phyloP scores from a whole-genome alignment of 2,888 invertebrate species.

The Synergus itoensis region DNA sequence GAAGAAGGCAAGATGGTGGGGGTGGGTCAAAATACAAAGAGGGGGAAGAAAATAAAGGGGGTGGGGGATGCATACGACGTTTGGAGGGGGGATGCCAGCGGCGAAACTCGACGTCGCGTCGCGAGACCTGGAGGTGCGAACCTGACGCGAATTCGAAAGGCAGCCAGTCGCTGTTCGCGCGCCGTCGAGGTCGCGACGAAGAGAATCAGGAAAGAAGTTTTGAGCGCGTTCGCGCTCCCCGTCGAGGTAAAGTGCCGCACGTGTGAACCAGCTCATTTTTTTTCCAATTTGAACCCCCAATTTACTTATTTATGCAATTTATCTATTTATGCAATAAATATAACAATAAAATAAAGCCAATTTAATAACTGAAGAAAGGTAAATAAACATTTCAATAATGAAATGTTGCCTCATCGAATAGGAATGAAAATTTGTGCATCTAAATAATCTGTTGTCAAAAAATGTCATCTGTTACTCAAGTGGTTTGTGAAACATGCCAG shows the following conservation, averaged over 20 bases:
- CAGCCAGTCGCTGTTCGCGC: slow-evolving; percentile 75
- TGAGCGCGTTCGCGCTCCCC: slow-evolving; percentile 24
- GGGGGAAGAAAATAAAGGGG: slow-evolving; percentile 39
- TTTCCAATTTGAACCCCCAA: not conserved
- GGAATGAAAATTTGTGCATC: not conserved
- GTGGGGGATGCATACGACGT: slow-evolving; percentile 52
- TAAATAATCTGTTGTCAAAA: not conserved
- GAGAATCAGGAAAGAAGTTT: not conserved
- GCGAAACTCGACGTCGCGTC: slow-evolving; percentile 55
- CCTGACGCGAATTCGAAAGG: slow-evolving; percentile 75
- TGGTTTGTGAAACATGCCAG: slow-evolving; percentile 18
- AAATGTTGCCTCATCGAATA: not conserved
- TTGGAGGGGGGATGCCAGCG: slow-evolving; percentile 47
- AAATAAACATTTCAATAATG: not conserved
- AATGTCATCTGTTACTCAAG: slow-evolving; percentile 10
- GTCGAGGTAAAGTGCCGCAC: slow-evolving; percentile 16
- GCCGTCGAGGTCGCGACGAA: slow-evolving; percentile 66
- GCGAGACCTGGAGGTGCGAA: slow-evolving; percentile 69
- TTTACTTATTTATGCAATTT: not conserved
- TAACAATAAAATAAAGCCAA: not conserved
- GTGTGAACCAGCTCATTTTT: slow-evolving; percentile 1
- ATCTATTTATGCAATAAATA: not conserved
- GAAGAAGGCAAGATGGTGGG: slow-evolving; percentile 30
- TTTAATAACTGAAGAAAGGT: not conserved
- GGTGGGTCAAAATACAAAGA: slow-evolving; percentile 27